Evolutionary conservation across 2,113 vertebrate genomes (phyloP), one percentile per base, ranked within the genome.

Genomic region (Callionymus lyra): DNA sequence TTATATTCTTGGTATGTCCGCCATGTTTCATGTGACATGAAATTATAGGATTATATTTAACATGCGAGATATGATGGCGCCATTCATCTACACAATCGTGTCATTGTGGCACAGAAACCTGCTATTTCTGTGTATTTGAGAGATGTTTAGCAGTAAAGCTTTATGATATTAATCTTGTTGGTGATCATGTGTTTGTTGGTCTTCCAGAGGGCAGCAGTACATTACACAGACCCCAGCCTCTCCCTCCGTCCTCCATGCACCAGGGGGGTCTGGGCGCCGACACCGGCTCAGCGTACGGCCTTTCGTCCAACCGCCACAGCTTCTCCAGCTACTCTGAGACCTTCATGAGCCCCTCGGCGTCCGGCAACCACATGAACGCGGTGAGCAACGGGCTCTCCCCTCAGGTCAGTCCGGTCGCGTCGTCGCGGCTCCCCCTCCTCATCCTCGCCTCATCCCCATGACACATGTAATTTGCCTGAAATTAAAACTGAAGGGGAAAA

Each of bases 301-400:
- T 97, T 60, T 81, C 87, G 2, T 86, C 87, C 65, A 88, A 88
- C 51, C 89, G 95, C 34, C 93, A 98, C 80, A 66, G 91, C 75
- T 99, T 99, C 84, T 93, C 93, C 83, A 97, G 91, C 87, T 99
- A 99, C 81, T 94, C 95, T 0, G 95, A 99, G 59, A 93, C 88
- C 33, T 99, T 99, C 84, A 97, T 99, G 90, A 97, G 89, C 50
- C 89, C 91, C 0, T 79, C 91, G 0, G 91, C 89, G 1, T 90
- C 93, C 17, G 73, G 90, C 78, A 98, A 97, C 82, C 93, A 97
- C 87, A 98, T 98, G 93, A 97, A 95, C 71, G 77, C 91, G 0
- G 93, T 99, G 42, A 92, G 93, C 85, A 99, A 96, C 1, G 94
- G 95, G 60, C 90, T 99, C 49, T 98, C 94, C 54, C 95, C 94